Evolutionary conservation across 2,797 vertebrate genomes (phyloP).

Genomic region (Poeciliopsis turneri): DNA sequence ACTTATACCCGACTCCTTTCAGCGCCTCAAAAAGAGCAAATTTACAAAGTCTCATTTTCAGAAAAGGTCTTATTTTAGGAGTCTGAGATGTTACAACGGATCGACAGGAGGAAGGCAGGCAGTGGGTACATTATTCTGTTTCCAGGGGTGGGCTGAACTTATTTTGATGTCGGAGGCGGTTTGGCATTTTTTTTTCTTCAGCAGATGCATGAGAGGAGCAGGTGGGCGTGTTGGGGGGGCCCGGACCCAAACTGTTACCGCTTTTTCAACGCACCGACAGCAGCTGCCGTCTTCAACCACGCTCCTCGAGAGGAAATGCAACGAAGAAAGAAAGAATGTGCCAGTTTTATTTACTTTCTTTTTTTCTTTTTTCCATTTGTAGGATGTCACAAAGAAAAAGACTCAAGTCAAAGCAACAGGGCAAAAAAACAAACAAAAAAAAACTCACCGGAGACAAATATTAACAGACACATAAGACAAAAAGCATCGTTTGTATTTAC

Average conservation of each 20-base stretch:
- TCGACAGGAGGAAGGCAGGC: neutral
- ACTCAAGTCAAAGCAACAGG: neutral
- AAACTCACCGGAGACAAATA: neutral
- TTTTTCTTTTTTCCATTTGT: neutral
- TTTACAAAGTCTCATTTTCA: too few species aligned
- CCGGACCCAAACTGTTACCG: constrained; percentile 36
- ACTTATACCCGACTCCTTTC: neutral
- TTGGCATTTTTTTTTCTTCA: neutral
- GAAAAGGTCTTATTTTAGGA: neutral
- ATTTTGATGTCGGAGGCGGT: neutral
- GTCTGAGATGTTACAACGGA: neutral
- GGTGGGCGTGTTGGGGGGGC: neutral
- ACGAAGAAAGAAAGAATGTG: constrained; percentile 1
- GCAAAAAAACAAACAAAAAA: neutral
- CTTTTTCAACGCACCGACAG: constrained; percentile 6
- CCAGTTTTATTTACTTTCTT: constrained; percentile 16
- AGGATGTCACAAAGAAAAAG: neutral
- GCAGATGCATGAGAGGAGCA: constrained; percentile 12
- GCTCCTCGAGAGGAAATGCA: constrained; percentile 43
- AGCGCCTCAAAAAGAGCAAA: neutral
- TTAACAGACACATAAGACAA: neutral
- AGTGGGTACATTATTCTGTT: neutral
- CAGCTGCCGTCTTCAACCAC: constrained; percentile 31
- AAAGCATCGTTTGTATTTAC: constrained; percentile 38
- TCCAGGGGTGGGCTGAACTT: constrained; percentile 11